Evolutionary conservation across 2,113 vertebrate genomes (phyloP), one percentile per base, ranked within the genome.

Genomic region (Verasper variegatus): DNA sequence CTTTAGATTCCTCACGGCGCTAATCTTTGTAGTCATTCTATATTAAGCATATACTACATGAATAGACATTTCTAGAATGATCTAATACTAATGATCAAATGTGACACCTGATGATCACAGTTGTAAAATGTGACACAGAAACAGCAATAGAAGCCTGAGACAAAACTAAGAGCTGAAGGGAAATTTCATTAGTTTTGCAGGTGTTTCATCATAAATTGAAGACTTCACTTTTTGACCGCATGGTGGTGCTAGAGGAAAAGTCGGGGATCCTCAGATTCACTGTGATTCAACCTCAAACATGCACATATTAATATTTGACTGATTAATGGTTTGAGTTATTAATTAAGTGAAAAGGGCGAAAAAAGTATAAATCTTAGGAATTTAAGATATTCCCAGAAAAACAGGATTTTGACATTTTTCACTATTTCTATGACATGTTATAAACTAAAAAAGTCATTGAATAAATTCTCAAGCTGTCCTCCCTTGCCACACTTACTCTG

Each of bases 401-500:
- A 31, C 31, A 7, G 31, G 31, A 31, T 7, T 31, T 27, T 31
- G 6, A 31, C 31, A 31, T 31, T 31, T 31, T 6, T 31, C 6
- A 31, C 45, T 4, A 47, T 17, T 47, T 14, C 11, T 17, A 47
- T 47, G 14, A 47, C 17, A 47, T 47, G 3, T 47, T 17, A 47
- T 47, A 17, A 47, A 47, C 13, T 47, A 14, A 54, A 31, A 31
- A 31, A 31, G 5, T 31, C 6, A 31, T 31, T 31, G 45, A 47
- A 37, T 37, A 11, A 12, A 42, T 42, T 42, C 40, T 42, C 40
- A 11, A 11, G 10, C 40, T 3, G 12, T 12, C 40, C 12, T 13
- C 40, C 11, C 40, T 13, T 17, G 18, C 55, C 65, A 54, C 55
- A 69, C 96, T 96, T 94, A 99, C 98, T 95, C 98, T 95, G 82